Conservation (phyloP, 1,140 invertebrate species). For the Lepidotrigona ventralis region DNA sequence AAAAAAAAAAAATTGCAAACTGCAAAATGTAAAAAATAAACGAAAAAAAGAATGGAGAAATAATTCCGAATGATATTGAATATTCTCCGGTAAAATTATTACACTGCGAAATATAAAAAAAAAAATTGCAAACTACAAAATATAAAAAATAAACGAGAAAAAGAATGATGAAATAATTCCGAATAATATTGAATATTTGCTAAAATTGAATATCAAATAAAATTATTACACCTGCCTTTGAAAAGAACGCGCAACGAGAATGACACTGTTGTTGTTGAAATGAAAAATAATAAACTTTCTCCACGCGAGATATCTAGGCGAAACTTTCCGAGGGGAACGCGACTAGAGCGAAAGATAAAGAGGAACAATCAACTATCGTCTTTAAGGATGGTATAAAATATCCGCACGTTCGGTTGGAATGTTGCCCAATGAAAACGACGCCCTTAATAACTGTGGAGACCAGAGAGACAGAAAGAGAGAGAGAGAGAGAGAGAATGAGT, state of each 20-base stretch:
- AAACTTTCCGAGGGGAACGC: no score
- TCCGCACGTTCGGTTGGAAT: constrained; percentile 24
- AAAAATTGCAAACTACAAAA: not conserved
- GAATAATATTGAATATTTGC: not conserved
- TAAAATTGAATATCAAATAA: not conserved
- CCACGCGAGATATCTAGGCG: not conserved
- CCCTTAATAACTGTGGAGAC: constrained; percentile 54
- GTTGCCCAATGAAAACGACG: constrained; percentile 48
- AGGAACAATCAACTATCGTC: constrained; percentile 40
- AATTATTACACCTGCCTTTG: not conserved
- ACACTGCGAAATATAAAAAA: not conserved
- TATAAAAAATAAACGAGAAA: not conserved
- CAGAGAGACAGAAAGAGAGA: constrained; percentile 33
- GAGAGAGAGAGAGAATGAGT: constrained; percentile 44
- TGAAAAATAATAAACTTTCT: not conserved
- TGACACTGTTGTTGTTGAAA: not conserved
- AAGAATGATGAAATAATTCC: not conserved
- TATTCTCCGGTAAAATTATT: no score
- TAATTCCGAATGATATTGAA: no score
- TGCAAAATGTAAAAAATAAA: no score
- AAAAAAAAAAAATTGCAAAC: no score
- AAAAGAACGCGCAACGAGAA: not conserved
- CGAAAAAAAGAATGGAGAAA: no score
- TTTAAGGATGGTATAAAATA: constrained; percentile 35
- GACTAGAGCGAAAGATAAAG: not conserved